Percentiles rank a stretch among this genome's conserved stretches.
Conservation (phyloP, 2,888 invertebrate species). For the Entomobrya proxima region DNA sequence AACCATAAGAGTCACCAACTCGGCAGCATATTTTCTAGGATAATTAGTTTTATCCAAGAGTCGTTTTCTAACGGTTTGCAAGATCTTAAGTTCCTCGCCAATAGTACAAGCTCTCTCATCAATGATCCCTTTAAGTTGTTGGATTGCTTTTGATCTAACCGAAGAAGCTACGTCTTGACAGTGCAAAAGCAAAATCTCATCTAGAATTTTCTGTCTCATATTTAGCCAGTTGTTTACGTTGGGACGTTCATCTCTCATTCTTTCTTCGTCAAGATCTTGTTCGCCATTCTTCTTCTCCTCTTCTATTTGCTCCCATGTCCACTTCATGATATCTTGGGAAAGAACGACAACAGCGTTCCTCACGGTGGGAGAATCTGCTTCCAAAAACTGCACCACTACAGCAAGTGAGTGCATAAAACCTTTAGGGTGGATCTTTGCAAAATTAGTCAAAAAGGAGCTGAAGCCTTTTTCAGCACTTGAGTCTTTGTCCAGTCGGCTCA, state of each 20-base stretch:
- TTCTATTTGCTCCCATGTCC: conserved; percentile 45
- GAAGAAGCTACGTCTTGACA: conserved; percentile 66
- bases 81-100: conserved; percentile 54
- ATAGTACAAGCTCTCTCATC: conserved; percentile 17
- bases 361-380: conserved; percentile 67
- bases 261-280: not conserved
- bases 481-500: conserved; percentile 65
- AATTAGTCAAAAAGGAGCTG: conserved; percentile 64
- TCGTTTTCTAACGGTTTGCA: conserved; percentile 57
- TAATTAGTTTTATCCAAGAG: conserved; percentile 70
- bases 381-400: conserved; percentile 70
- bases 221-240: conserved; percentile 41
- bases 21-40: conserved; percentile 67
- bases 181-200: conserved; percentile 65
- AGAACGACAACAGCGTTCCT: conserved; percentile 50
- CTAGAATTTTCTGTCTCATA: conserved; percentile 41
- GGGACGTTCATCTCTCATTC: conserved; percentile 28
- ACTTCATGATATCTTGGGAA: conserved; percentile 32
- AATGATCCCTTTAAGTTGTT: conserved; percentile 60
- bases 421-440: conserved; percentile 60
- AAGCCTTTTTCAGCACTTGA: conserved; percentile 68
- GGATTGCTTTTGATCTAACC: conserved; percentile 68
- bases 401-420: conserved; percentile 64
- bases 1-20: conserved; percentile 66
- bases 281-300: not conserved